Evolutionary conservation across 2,113 vertebrate species (phyloP), one percentile per base, ranked within the genome.

Genomic region (Pavo muticus): DNA sequence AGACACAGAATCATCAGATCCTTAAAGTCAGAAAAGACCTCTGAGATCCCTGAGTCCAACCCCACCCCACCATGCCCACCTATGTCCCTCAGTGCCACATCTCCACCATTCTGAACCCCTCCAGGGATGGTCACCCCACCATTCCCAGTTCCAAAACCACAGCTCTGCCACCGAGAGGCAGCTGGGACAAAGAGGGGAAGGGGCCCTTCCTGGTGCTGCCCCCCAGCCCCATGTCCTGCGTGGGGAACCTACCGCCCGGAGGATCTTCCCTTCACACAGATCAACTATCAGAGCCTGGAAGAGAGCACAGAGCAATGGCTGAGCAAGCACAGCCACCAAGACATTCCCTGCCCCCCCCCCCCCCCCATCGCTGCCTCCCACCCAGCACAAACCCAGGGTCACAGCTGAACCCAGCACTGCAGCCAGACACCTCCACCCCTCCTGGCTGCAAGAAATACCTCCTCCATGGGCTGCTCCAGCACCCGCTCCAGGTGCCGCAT

Each of bases 231-330:
- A 40, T 0, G 1, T 14, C 45, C 35, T 8, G 20, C 12, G 1
- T 0, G 10, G 11, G 68, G 61, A 4, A 98, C 98, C 98, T 97
- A 99, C 99, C 42, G 86, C 94, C 87, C 56, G 96, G 77, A 98
- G 91, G 94, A 99, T 98, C 35, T 97, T 98, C 71, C 98, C 96
- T 94, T 98, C 83, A 9, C 98, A 99, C 59, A 99, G 96, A 94
- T 99, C 98, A 40, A 99, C 99, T 65, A 99, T 88, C 85, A 99
- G 98, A 91, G 99, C 96, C 99, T 99, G 94, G 44, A 95, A 95
- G 63, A 71, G 82, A 95, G 75, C 23, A 78, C 63, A 72, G 44
- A 79, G 11, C 1, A 3, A 47, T 24, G 40, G 4, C n/a, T 93
- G 40, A 94, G 57, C 50, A 40, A 18, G 23, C 37, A 29, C 37